Evolutionary conservation across 2,888 invertebrate genomes (phyloP).

Genomic region (Augiades crinisus): DNA sequence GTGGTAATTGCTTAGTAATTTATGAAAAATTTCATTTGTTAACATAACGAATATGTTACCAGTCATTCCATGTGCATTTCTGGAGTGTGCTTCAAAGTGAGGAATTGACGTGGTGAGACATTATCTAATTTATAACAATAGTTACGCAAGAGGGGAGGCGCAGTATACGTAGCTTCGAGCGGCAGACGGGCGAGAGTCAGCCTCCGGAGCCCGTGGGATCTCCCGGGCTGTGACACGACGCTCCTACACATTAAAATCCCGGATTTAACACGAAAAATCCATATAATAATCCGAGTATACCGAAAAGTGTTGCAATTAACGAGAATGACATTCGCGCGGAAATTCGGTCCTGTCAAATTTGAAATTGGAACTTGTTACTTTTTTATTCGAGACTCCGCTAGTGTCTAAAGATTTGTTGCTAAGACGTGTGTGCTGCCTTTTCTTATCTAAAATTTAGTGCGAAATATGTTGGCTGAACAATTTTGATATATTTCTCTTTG

Average conservation of each 20-base stretch:
- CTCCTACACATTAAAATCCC: slow-evolving; percentile 31
- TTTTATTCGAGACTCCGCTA: slow-evolving; percentile 42
- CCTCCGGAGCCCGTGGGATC: slow-evolving; percentile 64
- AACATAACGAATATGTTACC: no score
- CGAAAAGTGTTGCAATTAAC: slow-evolving; percentile 39
- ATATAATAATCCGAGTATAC: slow-evolving; percentile 34
- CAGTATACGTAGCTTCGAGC: slow-evolving; percentile 69
- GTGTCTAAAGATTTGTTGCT: slow-evolving; percentile 42
- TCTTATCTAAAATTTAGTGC: not conserved
- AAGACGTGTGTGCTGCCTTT: slow-evolving; percentile 38
- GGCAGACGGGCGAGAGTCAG: slow-evolving; percentile 59
- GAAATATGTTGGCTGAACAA: slow-evolving; percentile 2
- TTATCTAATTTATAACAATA: slow-evolving; percentile 56
- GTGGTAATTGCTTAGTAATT: no score
- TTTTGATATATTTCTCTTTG: not conserved
- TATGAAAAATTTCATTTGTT: no score
- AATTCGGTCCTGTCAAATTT: slow-evolving; percentile 42
- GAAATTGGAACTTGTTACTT: slow-evolving; percentile 47
- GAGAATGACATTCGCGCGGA: slow-evolving; percentile 16
- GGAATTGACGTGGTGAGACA: slow-evolving; percentile 16
- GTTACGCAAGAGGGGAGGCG: slow-evolving; percentile 77
- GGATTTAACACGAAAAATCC: slow-evolving; percentile 7
- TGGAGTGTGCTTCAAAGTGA: not conserved
- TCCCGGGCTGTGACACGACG: slow-evolving; percentile 56
- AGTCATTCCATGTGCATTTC: not conserved